Evolutionary conservation across 2,797 vertebrate species (phyloP), one percentile per base, ranked within the genome.

Genomic region (Falco rusticolus): DNA sequence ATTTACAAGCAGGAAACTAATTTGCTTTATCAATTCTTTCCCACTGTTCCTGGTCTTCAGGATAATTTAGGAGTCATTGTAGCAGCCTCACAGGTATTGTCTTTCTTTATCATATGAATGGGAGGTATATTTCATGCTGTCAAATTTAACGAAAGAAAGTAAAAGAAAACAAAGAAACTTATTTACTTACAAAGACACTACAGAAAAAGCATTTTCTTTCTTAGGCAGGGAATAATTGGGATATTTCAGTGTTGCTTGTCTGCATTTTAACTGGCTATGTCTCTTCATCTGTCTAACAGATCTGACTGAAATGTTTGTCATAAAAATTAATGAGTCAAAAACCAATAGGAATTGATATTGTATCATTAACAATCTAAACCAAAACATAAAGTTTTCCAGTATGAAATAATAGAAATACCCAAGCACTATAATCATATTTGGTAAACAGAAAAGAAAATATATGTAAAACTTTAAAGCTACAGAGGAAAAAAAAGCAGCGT

Each of bases 81-180:
- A 70, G 95, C 82, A 78, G 64, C 26, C 43, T 92, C 82, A 76
- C 28, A 61, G 83, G 59, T 82, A 92, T 70, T 90, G 56, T 91
- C 43, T 60, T 95, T 75, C 66, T 97, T 93, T 89, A 94, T 96
- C 95, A 69, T 94, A 85, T 78, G 76, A 87, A 93, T 80, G 12
- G 66, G 74, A 95, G 61, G 94, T 72, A 56, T 84, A 96, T 87
- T 96, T 94, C 83, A 90, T 78, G 37, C 45, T 88, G 66, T 87
- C 91, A 97, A 85, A 95, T 96, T 74, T 96, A 93, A 96, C 92
- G 66, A 84, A 96, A 93, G 10, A 81, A 94, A 93, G 80, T 93
- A 72, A 96, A 70, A 87, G 64, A 93, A 97, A 94, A 17, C 13
- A 57, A 93, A 94, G 37, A 91, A 89, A 16, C 65, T 74, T 93